Evolutionary conservation across 2,888 invertebrate species (phyloP).

Genomic region (Petrophora chlorosata): DNA sequence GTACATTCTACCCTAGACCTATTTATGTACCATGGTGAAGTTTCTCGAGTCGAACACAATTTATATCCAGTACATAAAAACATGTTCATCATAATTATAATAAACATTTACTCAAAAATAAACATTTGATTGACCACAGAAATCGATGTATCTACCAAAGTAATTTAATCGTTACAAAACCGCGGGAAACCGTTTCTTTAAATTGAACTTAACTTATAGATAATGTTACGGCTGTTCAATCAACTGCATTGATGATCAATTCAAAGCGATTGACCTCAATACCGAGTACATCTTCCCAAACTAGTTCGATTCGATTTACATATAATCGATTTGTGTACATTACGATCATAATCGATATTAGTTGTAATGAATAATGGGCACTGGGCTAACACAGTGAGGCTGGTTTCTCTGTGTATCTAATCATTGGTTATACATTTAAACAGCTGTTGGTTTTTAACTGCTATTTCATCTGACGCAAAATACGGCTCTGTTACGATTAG

Average conservation of each 20-base stretch:
- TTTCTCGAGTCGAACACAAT: too few species aligned
- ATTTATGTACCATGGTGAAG: too few species aligned
- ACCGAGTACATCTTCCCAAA: slow-evolving; percentile 12
- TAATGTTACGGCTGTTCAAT: slow-evolving; percentile 16
- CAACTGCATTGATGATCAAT: slow-evolving; percentile 13
- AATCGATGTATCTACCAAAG: not conserved
- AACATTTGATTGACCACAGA: not conserved
- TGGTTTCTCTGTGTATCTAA: not conserved
- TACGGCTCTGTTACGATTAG: too few species aligned
- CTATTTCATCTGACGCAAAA: too few species aligned
- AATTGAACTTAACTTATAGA: slow-evolving; percentile 4
- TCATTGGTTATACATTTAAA: not conserved
- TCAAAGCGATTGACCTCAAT: slow-evolving; percentile 16
- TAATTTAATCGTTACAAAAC: not conserved
- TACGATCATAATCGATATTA: slow-evolving; percentile 25
- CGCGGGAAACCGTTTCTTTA: not conserved
- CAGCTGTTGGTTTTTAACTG: too few species aligned
- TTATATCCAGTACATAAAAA: too few species aligned
- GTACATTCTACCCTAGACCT: too few species aligned
- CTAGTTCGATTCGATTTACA: slow-evolving; percentile 18
- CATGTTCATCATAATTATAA: too few species aligned
- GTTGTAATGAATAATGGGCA: slow-evolving; percentile 28
- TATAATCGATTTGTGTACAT: slow-evolving; percentile 21
- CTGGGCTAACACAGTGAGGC: slow-evolving; percentile 13
- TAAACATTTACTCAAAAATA: too few species aligned